Percentiles rank a stretch among this genome's conserved stretches.
phyloP scores from a whole-genome alignment of 2,797 vertebrate genomes.

The Notolepis coatsorum region DNA sequence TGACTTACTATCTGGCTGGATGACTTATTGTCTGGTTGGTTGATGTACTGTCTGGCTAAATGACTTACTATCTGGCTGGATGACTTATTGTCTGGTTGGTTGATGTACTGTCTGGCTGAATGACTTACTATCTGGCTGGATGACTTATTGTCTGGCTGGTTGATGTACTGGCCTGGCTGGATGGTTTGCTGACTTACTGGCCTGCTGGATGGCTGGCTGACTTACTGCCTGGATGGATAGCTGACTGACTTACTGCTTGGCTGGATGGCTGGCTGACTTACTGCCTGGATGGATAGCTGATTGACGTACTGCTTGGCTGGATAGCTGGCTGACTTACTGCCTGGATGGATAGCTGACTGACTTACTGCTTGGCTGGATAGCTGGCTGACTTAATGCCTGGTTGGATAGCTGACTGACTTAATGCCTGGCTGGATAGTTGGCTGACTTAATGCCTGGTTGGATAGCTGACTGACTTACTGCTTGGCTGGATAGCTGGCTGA shows the following conservation, averaged over 20 bases:
- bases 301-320: constrained; percentile 48
- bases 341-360: constrained; percentile 23
- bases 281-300: constrained; percentile 36
- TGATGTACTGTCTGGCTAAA: too few species aligned
- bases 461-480: constrained; percentile 45
- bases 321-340: neutral
- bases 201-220: constrained; percentile 4
- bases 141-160: too few species aligned
- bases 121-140: too few species aligned
- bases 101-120: too few species aligned
- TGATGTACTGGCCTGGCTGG: constrained; percentile 20
- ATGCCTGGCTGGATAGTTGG: constrained; percentile 50
- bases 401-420: constrained; percentile 44
- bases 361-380: constrained; percentile 36
- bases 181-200: constrained; percentile 24
- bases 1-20: too few species aligned
- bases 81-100: too few species aligned
- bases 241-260: constrained; percentile 33
- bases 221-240: constrained; percentile 30
- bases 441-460: constrained; percentile 3
- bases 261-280: constrained; percentile 19
- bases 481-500: constrained; percentile 42
- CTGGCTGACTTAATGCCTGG: neutral
- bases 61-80: too few species aligned
- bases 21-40: too few species aligned